phyloP scores from a whole-genome alignment of 2,888 invertebrate species.

The Lutraria lutraria region DNA sequence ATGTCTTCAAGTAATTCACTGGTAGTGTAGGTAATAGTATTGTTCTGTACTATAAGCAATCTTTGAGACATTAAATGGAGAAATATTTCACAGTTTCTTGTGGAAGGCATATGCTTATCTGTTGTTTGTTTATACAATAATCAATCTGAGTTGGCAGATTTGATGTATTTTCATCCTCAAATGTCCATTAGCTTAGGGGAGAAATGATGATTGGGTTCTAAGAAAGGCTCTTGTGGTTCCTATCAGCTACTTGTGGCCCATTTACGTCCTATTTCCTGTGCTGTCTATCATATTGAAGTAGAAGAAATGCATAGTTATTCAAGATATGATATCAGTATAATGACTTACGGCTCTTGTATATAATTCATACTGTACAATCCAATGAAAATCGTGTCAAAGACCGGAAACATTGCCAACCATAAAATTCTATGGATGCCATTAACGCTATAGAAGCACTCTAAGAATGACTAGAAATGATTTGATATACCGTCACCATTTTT shows the following conservation, averaged over 20 bases:
- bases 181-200: slow-evolving; percentile 24
- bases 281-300: slow-evolving; percentile 40
- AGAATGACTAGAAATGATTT: background rate
- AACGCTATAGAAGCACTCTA: background rate
- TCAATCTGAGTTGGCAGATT: slow-evolving; percentile 29
- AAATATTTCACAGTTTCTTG: background rate
- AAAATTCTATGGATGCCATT: background rate
- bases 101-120: slow-evolving; percentile 15
- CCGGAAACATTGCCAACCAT: background rate
- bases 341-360: slow-evolving; percentile 10
- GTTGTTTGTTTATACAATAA: slow-evolving; percentile 27
- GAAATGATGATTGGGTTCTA: slow-evolving; percentile 40
- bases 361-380: slow-evolving; percentile 8
- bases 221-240: slow-evolving; percentile 34
- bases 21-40: no score
- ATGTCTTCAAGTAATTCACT: no score
- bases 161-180: slow-evolving; percentile 32
- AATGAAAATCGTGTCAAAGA: slow-evolving; percentile 5
- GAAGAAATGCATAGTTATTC: background rate
- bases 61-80: background rate
- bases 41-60: background rate
- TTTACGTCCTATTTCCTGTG: slow-evolving; percentile 46
- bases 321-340: slow-evolving; percentile 24
- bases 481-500: background rate
- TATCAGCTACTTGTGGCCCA: slow-evolving; percentile 45